phyloP scores from a whole-genome alignment of 1,140 invertebrate species.

The Sarcophaga bullata region DNA sequence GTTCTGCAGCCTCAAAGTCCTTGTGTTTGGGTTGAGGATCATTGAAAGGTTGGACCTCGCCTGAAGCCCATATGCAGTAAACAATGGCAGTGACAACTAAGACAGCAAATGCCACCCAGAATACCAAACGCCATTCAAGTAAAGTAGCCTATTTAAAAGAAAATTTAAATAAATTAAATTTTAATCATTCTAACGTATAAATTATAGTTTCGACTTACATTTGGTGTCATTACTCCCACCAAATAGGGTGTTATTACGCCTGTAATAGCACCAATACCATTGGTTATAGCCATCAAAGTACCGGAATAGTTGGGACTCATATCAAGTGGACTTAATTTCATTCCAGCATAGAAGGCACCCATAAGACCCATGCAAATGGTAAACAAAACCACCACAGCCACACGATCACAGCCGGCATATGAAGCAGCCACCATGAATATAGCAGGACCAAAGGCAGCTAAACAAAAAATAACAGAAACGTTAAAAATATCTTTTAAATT shows the following conservation, averaged over 20 bases:
- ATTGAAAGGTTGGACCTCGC: slow-evolving; percentile 79
- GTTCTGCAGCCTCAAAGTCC: slow-evolving; percentile 42
- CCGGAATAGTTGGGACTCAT: slow-evolving; percentile 86
- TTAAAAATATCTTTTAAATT: neutral
- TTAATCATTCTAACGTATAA: neutral
- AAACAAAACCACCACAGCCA: slow-evolving; percentile 74
- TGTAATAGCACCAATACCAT: slow-evolving; percentile 83
- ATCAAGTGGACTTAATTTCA: slow-evolving; percentile 86
- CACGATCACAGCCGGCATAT: slow-evolving; percentile 80
- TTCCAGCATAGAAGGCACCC: slow-evolving; percentile 80
- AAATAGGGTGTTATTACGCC: slow-evolving; percentile 83
- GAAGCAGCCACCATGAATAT: slow-evolving; percentile 83
- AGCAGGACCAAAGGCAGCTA: slow-evolving; percentile 79
- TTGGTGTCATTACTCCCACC: slow-evolving; percentile 79
- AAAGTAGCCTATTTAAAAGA: slow-evolving; percentile 71
- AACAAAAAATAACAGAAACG: neutral
- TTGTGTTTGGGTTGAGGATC: slow-evolving; percentile 55
- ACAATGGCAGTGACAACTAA: slow-evolving; percentile 79
- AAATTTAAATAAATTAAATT: neutral
- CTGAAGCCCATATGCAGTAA: slow-evolving; percentile 78
- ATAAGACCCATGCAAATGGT: slow-evolving; percentile 79
- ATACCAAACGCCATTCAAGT: slow-evolving; percentile 83
- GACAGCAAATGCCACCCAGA: slow-evolving; percentile 82
- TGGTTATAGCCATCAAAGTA: slow-evolving; percentile 84
- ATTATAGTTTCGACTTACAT: slow-evolving; percentile 69